Conservation (phyloP, 2,113 vertebrate species). For the Sinocyclocheilus grahami region DNA sequence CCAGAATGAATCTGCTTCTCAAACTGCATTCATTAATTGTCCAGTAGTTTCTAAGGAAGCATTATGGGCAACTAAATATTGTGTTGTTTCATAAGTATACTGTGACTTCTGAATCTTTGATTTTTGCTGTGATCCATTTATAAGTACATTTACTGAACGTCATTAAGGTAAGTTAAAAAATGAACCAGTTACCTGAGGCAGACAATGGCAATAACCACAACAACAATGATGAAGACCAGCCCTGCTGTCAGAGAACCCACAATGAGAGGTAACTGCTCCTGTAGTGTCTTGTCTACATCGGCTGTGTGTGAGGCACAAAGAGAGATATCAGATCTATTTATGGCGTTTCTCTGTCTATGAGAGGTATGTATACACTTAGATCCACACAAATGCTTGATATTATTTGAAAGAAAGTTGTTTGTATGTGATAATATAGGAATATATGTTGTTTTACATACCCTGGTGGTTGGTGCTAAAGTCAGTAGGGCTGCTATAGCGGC, state of each 20-base stretch:
- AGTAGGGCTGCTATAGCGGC: constrained; percentile 88
- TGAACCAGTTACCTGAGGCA: constrained; percentile 87
- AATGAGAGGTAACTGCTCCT: constrained; percentile 92
- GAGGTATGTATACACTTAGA: background rate
- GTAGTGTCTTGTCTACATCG: constrained; percentile 81
- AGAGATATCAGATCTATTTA: background rate
- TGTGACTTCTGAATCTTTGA: background rate
- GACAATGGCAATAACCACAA: constrained; percentile 92
- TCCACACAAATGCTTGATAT: background rate
- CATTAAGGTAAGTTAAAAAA: background rate
- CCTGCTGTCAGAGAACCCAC: constrained; percentile 88
- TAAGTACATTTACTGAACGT: background rate
- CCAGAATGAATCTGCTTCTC: background rate
- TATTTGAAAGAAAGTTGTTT: background rate
- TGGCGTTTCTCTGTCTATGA: background rate
- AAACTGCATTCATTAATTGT: background rate
- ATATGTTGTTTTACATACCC: constrained; percentile 67
- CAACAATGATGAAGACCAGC: constrained; percentile 91
- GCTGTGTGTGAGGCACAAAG: constrained; percentile 62
- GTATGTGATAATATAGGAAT: background rate
- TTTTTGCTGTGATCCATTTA: background rate
- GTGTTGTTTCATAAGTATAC: no score
- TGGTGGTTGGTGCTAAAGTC: constrained; percentile 89
- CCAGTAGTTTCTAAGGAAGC: background rate
- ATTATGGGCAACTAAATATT: background rate